A percentile compares a stretch with the other conserved stretches of the same genome.
These are phyloP conservation scores for Eupithecia subfuscata DNA, from an alignment of 2,888 invertebrate species.

Conservation along the genomic window DNA sequence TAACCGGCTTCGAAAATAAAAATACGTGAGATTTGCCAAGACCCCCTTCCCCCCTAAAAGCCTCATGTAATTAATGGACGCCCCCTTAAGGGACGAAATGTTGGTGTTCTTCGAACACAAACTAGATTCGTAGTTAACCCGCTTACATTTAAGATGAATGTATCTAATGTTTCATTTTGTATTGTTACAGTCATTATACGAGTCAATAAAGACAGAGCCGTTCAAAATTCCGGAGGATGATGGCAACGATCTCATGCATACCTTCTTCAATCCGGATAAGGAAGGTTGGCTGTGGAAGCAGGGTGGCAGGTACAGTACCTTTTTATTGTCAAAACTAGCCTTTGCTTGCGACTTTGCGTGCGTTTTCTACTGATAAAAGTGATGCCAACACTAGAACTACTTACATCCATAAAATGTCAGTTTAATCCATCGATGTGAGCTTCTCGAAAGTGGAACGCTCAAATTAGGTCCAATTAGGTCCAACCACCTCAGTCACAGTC, in stretches of 20 bases:
- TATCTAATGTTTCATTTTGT: neutral
- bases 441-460: no score
- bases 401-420: no score
- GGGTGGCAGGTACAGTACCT: constrained; percentile 86
- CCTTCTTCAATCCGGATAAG: constrained; percentile 99
- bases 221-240: constrained; percentile 99
- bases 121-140: no score
- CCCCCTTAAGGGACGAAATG: no score
- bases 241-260: constrained; percentile 99
- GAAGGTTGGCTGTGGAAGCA: constrained; percentile 99
- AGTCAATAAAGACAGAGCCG: constrained; percentile 99
- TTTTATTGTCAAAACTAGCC: neutral
- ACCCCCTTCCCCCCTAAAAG: no score
- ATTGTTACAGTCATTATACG: constrained; percentile 92
- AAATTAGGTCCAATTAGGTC: no score
- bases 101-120: no score
- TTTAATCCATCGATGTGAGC: no score
- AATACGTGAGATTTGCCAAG: no score
- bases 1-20: no score
- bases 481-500: no score
- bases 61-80: no score
- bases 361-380: neutral
- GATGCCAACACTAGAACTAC: neutral
- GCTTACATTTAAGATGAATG: neutral
- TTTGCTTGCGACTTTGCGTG: neutral